A percentile compares a stretch with the other conserved stretches of the same genome.
Conservation (phyloP, 2,113 vertebrate species). For the Oreochromis tanganicae region DNA sequence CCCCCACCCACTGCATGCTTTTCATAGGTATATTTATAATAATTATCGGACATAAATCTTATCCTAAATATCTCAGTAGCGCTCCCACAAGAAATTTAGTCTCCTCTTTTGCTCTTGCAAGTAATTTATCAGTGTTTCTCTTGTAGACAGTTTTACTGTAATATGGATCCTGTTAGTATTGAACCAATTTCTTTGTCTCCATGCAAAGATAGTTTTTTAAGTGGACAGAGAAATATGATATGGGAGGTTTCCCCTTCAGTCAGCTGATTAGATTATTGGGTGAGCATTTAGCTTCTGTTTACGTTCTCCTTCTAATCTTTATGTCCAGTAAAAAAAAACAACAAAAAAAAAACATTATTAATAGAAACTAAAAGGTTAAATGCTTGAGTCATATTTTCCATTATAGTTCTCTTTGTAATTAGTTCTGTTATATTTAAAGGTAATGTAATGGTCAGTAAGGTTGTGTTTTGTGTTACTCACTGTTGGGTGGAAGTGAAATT, state of each 20-base stretch:
- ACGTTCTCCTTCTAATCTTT: neutral
- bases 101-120: neutral
- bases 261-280: neutral
- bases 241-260: neutral
- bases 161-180: conserved; percentile 43
- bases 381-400: neutral
- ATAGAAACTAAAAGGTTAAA: neutral
- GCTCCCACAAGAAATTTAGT: conserved; percentile 6
- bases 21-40: conserved; percentile 22
- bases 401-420: neutral
- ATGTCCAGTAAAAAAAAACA: neutral
- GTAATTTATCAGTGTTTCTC: conserved; percentile 16
- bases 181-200: conserved; percentile 36
- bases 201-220: conserved; percentile 8
- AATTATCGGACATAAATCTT: conserved; percentile 1
- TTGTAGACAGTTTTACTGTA: conserved; percentile 27
- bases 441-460: neutral
- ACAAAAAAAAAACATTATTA: neutral
- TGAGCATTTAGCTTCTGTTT: neutral
- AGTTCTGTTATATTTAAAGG: neutral
- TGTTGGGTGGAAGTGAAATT: conserved; percentile 5
- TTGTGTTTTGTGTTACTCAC: neutral
- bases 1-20: neutral
- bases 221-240: conserved; percentile 14
- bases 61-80: neutral